phyloP scores from a whole-genome alignment of 1,140 invertebrate genomes.

The Drosophila bipectinata region DNA sequence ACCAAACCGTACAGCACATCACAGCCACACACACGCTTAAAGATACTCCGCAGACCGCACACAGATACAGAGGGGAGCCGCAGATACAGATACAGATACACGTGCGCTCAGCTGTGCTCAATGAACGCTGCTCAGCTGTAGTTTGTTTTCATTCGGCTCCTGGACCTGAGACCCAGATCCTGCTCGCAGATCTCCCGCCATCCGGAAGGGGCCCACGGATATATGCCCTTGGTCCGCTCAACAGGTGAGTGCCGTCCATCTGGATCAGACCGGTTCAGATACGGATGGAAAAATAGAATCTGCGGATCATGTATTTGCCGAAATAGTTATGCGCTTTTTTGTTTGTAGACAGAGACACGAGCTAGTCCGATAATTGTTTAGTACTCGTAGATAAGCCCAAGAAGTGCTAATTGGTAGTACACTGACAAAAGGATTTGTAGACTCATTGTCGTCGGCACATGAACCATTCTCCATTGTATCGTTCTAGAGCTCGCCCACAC shows the following conservation, averaged over 20 bases:
- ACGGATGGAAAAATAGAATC: no score
- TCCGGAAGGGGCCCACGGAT: slow-evolving; percentile 20
- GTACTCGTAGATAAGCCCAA: slow-evolving; percentile 25
- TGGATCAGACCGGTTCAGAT: background rate
- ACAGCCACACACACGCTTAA: slow-evolving; percentile 6
- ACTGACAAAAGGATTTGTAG: slow-evolving; percentile 13
- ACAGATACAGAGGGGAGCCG: slow-evolving; percentile 16
- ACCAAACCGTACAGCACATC: background rate
- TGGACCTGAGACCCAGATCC: slow-evolving; percentile 50
- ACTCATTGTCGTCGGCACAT: slow-evolving; percentile 5
- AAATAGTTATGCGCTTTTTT: slow-evolving; percentile 40
- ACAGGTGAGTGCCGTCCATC: slow-evolving; percentile 38
- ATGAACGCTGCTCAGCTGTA: slow-evolving; percentile 49
- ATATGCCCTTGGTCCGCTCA: slow-evolving; percentile 44
- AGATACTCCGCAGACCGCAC: slow-evolving; percentile 26
- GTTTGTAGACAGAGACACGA: slow-evolving; percentile 39
- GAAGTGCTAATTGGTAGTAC: slow-evolving; percentile 33
- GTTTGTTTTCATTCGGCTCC: slow-evolving; percentile 67
- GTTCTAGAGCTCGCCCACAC: slow-evolving; percentile 33
- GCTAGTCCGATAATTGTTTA: slow-evolving; percentile 37
- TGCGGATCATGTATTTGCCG: slow-evolving; percentile 11
- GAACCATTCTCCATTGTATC: slow-evolving; percentile 25
- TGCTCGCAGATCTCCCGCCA: slow-evolving; percentile 15
- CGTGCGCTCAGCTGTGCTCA: slow-evolving; percentile 69
- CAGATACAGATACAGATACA: slow-evolving; percentile 46